These are phyloP conservation scores for Epizoanthus rinbou DNA, from an alignment of 92 coral and sea anemone species.

Conservation along the genomic window DNA sequence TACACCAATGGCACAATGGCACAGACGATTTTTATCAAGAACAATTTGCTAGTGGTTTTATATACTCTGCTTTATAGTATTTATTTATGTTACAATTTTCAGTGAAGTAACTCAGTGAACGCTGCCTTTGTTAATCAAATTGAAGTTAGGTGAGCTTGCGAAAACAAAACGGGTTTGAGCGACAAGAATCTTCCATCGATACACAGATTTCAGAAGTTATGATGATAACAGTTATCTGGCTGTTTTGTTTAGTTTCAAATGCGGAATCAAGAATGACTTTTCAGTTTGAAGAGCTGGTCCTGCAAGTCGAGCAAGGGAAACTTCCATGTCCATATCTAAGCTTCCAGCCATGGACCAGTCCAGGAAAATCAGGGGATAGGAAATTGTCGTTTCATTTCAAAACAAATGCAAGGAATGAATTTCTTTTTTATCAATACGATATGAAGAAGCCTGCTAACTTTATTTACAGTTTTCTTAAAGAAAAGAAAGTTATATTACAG, in stretches of 20 bases:
- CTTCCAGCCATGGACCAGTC: conserved; percentile 15
- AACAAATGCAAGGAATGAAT: background rate
- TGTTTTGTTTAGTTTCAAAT: background rate
- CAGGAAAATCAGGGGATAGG: background rate
- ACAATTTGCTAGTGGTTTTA: conserved; percentile 4
- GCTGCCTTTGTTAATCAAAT: background rate
- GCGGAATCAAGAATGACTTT: conserved; percentile 32
- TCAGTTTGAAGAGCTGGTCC: background rate
- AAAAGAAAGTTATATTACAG: background rate
- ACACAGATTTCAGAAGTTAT: background rate
- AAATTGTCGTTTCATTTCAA: conserved; percentile 14
- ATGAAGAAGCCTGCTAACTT: background rate
- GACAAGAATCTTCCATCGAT: background rate
- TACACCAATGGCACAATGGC: conserved; percentile 21
- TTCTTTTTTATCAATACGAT: conserved; percentile 25
- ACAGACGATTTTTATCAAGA: background rate
- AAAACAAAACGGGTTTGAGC: background rate
- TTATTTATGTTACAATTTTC: conserved; percentile 3
- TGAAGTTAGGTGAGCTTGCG: background rate
- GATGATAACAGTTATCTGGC: background rate
- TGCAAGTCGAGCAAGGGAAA: no score
- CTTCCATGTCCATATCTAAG: background rate
- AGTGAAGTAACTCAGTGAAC: background rate
- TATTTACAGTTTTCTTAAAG: background rate
- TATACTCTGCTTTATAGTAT: background rate